Evolutionary conservation across 2,888 invertebrate species (phyloP), one percentile per base, ranked within the genome.

Genomic region (Peribatodes rhomboidaria): DNA sequence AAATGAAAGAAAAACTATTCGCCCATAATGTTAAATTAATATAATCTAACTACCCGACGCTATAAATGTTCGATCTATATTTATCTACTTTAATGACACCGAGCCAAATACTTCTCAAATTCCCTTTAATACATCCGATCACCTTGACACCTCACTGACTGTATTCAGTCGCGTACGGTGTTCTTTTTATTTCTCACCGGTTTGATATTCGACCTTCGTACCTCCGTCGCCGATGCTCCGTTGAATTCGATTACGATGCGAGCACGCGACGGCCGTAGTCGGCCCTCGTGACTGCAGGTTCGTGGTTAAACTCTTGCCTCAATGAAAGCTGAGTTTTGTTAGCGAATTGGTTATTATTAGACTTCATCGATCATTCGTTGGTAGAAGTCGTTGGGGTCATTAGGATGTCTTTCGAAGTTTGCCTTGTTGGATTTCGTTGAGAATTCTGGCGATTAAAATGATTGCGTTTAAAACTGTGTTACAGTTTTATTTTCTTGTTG

Each of bases 191-290:
- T 31, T 8, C n/a, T 33, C n/a, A 14, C 14, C 27, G 27, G 3
- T 44, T 58, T 50, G n/a, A 33, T 44, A 27, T 11, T n/a, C 33
- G 59, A 16, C 58, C 58, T 58, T 53, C 16, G 41, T 53, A 53
- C 44, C 52, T 9, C n/a, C 20, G n/a, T n/a, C 14, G 52, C 31
- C 35, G 49, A 39, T 31, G 8, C 37, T 62, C 7, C 16, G 42
- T 47, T 37, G 44, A 13, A 41, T 60, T 35, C 53, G 44, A 59
- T 60, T 46, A 53, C 9, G 33, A 50, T 53, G 44, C 20, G n/a
- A 50, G 53, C 60, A 60, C 60, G 60, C 60, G 18, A 60, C n/a
- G 13, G 14, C 4, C 4, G 16, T 42, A 42, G 20, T 42, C 14
- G 37, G 1, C 13, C 13, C 22, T 46, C 10, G 22, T 22, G n/a